Conservation (phyloP, 2,113 vertebrate species). For the Shinisaurus crocodilurus region DNA sequence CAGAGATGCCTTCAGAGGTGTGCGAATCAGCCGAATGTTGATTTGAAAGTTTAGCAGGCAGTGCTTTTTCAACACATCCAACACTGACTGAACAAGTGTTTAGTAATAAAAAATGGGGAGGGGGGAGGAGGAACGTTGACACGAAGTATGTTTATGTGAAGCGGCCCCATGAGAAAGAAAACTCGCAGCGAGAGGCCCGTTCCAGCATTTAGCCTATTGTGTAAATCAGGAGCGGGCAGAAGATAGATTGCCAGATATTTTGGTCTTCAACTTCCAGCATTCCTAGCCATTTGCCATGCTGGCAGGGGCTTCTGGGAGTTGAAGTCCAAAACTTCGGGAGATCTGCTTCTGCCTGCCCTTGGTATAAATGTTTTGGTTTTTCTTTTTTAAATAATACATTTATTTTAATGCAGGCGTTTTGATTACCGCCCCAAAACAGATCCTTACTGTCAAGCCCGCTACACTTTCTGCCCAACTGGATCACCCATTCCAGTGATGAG, state of each 20-base stretch:
- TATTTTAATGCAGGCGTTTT: slow-evolving; percentile 82
- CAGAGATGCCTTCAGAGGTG: not conserved
- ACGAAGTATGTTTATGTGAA: no score
- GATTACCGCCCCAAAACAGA: slow-evolving; percentile 87
- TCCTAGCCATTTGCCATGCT: no score
- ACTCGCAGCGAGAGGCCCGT: not conserved
- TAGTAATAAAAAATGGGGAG: no score
- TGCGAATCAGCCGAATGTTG: no score
- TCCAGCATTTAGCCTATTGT: not conserved
- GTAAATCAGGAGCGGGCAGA: no score
- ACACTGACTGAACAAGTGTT: not conserved
- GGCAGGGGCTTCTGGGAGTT: no score
- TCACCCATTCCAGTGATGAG: slow-evolving; percentile 84
- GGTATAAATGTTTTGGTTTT: not conserved
- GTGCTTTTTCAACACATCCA: not conserved
- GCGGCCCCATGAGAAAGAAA: not conserved
- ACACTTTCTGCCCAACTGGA: slow-evolving; percentile 93
- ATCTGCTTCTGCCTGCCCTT: no score
- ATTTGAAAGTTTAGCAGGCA: not conserved
- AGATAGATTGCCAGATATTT: no score
- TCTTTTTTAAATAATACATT: not conserved
- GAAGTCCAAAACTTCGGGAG: no score
- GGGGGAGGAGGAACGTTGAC: no score
- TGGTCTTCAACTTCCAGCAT: no score
- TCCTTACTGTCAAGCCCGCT: slow-evolving; percentile 92